These are phyloP conservation scores for Neogale vison DNA, from an alignment of 2,113 vertebrate species.

Conservation along the genomic window DNA sequence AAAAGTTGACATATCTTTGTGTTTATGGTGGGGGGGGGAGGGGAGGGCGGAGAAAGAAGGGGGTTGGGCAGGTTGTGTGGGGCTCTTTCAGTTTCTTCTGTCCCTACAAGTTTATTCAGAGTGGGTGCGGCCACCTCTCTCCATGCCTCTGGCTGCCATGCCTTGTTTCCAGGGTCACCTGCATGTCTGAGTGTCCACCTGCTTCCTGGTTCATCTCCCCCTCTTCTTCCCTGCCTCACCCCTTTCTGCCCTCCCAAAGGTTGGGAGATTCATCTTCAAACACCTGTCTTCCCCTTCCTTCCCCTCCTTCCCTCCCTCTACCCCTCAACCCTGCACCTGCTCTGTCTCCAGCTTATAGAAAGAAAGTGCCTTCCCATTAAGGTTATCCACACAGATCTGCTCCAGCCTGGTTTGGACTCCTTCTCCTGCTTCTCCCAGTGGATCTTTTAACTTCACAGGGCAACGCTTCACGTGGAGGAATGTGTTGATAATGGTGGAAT, in stretches of 20 bases:
- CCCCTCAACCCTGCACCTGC: not conserved
- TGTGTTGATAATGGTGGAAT: slow-evolving; percentile 53
- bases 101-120: not conserved
- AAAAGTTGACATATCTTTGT: not conserved
- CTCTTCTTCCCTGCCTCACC: not conserved
- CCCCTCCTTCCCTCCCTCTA: not conserved
- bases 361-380: not conserved
- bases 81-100: not conserved
- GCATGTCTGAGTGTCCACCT: not conserved
- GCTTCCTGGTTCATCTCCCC: not conserved
- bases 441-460: not conserved
- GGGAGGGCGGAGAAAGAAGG: too few relatives aligned
- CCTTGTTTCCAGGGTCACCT: not conserved
- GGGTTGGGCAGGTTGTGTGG: not conserved
- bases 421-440: not conserved
- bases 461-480: not conserved
- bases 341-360: not conserved
- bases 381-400: not conserved
- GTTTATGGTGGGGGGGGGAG: not conserved
- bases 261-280: not conserved
- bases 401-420: not conserved
- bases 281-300: not conserved
- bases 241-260: too few relatives aligned
- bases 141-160: rapidly evolving
- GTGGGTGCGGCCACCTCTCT: not conserved